Conservation (phyloP, 2,888 invertebrate species). For the Choreutis nemorana region DNA sequence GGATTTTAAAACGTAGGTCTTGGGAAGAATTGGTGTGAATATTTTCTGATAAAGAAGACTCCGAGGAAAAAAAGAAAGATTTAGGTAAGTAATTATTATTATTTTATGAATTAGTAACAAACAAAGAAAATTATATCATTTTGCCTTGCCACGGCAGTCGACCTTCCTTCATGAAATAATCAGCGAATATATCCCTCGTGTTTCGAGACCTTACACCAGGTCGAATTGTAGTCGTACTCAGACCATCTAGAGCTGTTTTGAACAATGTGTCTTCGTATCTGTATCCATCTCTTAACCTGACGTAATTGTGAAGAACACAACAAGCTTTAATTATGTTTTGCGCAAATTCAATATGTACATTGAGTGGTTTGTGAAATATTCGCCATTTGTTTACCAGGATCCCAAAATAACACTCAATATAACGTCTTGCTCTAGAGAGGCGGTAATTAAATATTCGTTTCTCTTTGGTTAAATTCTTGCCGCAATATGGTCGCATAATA, state of each 20-base stretch:
- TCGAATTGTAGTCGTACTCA: neutral
- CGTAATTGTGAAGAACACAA: slow-evolving; percentile 8
- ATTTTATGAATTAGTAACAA: neutral
- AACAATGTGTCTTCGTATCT: slow-evolving; percentile 1
- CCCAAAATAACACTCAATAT: slow-evolving; percentile 8
- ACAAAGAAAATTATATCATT: neutral
- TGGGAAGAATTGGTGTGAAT: slow-evolving; percentile 9
- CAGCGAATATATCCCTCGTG: slow-evolving; percentile 1
- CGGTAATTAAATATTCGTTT: slow-evolving; percentile 9
- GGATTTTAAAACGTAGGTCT: slow-evolving; percentile 7
- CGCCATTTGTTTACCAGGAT: neutral
- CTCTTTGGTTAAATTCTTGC: slow-evolving; percentile 4
- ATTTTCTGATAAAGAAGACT: slow-evolving; percentile 6
- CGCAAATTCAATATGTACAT: slow-evolving; percentile 6
- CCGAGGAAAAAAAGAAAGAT: slow-evolving; percentile 1
- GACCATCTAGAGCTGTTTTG: neutral
- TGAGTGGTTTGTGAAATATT: slow-evolving; percentile 1
- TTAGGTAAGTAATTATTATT: neutral
- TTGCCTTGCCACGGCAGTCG: too few species aligned
- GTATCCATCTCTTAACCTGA: slow-evolving; percentile 3
- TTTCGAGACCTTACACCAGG: neutral
- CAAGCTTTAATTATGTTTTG: slow-evolving; percentile 8
- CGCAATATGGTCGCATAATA: slow-evolving; percentile 9
- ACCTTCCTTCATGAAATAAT: slow-evolving; percentile 2
- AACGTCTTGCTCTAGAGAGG: slow-evolving; percentile 9